Conservation (phyloP, 1,140 invertebrate species). For the Drosophila sp. region DNA sequence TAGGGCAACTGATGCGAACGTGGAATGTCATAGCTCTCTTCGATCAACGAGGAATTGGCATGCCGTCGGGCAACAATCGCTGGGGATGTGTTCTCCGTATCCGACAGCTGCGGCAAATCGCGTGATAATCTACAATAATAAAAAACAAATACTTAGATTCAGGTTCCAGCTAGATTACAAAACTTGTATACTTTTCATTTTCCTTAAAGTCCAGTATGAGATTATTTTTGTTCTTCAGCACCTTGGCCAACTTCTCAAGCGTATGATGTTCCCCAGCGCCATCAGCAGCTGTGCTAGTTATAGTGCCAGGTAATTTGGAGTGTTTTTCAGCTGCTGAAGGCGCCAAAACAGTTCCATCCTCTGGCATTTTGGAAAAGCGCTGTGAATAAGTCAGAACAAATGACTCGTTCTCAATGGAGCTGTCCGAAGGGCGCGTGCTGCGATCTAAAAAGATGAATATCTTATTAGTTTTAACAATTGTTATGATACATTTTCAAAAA, state of each 20-base stretch:
- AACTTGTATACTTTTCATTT: slow-evolving; percentile 68
- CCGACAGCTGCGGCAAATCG: slow-evolving; percentile 80
- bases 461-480: too few relatives aligned
- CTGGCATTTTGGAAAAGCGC: slow-evolving; percentile 86
- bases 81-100: slow-evolving; percentile 84
- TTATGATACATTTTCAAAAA: too few relatives aligned
- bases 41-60: slow-evolving; percentile 81
- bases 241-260: slow-evolving; percentile 70
- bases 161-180: neutral
- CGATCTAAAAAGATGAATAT: slow-evolving; percentile 59
- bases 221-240: slow-evolving; percentile 81
- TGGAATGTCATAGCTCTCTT: slow-evolving; percentile 91
- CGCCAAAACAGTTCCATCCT: slow-evolving; percentile 65
- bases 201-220: slow-evolving; percentile 81
- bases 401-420: slow-evolving; percentile 86
- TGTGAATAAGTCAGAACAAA: slow-evolving; percentile 87
- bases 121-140: slow-evolving; percentile 50
- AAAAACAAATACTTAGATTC: neutral
- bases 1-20: slow-evolving; percentile 87
- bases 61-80: slow-evolving; percentile 76
- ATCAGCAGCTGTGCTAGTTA: slow-evolving; percentile 77
- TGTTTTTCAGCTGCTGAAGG: slow-evolving; percentile 20
- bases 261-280: slow-evolving; percentile 57
- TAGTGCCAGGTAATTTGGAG: slow-evolving; percentile 23
- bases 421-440: slow-evolving; percentile 85